Base-by-base conservation (phyloP, 2,113 vertebrate genomes). In the Cathartes aura region DNA sequence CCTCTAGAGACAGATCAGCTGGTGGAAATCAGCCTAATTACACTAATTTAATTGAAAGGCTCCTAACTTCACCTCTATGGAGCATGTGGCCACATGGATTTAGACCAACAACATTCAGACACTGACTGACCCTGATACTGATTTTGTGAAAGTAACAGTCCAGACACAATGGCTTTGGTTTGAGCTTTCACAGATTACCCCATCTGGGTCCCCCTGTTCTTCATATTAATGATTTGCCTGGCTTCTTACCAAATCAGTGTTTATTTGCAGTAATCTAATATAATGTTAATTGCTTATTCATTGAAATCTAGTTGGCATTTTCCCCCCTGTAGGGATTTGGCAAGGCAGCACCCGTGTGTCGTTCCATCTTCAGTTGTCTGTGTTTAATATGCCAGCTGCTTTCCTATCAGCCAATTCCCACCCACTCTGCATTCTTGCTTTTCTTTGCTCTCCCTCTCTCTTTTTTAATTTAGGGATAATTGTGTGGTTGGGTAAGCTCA, bases 401-500 rank as follows among this genome's bases (percentile, higher is more conserved):
- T 68, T 80, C 92, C 91, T 97, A 87, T 67, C 95, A 97, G 60
- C 73, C 70, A 87, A 1, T 29, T 40, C 91, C 87, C 94, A 95
- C 97, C 97, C 97, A 86, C 82, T 53, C 66, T 3, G 42, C 96
- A 92, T 94, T 86, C 96, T 96, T 98, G 95, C 86, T 95, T 96
- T 86, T 96, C 87, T 96, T 95, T 97, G 89, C 89, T 84, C 88
- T 93, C 85, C 47, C 62, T 88, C 89, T 96, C 90, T 84, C 93
- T 93, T 96, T 94, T 94, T 96, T 53, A 92, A 96, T 98, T 76
- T 91, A 68, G 43, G 72, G 38, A 52, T 94, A 97, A 97, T 71
- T 95, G 26, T 89, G 90, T 81, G 80, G 79, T 60, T 89, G 67
- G 42, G 80, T 74, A 86, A 84, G 55, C 82, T 96, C 42, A 95